A percentile compares a stretch with the other conserved stretches of the same genome.
Conservation (phyloP, 2,797 vertebrate species). For the Thaleichthys pacificus region DNA sequence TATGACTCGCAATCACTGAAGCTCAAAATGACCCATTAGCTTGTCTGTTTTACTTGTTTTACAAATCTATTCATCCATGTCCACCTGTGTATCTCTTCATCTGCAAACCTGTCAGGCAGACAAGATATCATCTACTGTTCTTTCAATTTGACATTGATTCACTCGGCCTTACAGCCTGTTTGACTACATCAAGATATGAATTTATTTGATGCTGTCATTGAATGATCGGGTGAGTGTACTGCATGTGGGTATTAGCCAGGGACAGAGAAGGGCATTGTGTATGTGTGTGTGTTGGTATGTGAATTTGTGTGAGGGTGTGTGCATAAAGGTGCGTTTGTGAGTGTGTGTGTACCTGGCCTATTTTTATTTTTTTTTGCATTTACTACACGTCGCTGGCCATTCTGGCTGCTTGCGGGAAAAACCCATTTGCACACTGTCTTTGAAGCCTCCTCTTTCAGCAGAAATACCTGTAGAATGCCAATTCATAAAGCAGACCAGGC, state of each 20-base stretch:
- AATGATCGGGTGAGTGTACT: neutral
- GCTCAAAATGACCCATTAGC: too few species aligned
- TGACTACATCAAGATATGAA: neutral
- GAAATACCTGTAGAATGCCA: slow-evolving; percentile 25
- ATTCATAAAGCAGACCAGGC: slow-evolving; percentile 11
- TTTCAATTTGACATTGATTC: too few species aligned
- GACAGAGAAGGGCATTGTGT: neutral
- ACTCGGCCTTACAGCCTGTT: neutral
- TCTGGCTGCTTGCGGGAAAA: neutral
- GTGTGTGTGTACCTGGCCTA: neutral
- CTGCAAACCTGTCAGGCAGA: too few species aligned
- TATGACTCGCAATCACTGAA: too few species aligned
- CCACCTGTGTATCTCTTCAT: too few species aligned
- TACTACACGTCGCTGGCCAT: neutral
- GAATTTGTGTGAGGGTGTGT: neutral
- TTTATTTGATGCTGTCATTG: neutral
- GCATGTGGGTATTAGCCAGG: neutral
- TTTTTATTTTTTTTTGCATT: neutral
- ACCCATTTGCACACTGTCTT: slow-evolving; percentile 7
- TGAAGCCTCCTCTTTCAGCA: slow-evolving; percentile 26
- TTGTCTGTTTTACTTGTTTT: too few species aligned
- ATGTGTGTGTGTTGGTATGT: neutral
- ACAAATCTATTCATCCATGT: too few species aligned
- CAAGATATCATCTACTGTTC: too few species aligned
- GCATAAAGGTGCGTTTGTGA: neutral